Percentiles rank a stretch among this genome's conserved stretches.
These are phyloP conservation scores for Brevipalpus yothersi DNA, from an alignment of 1,140 invertebrate species.

Conservation along the genomic window DNA sequence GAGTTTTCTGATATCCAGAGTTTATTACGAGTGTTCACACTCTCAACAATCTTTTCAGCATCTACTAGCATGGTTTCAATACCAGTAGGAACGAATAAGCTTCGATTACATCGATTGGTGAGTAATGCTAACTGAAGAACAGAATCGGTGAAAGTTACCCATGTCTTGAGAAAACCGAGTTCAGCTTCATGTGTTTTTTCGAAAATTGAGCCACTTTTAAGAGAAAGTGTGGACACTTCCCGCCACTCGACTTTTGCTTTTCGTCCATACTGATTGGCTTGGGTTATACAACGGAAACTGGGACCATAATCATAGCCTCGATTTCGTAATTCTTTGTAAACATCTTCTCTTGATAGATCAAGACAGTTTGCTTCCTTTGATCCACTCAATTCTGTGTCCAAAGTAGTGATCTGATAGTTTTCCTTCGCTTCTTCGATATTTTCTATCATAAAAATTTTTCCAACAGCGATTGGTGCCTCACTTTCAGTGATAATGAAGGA, in stretches of 20 bases:
- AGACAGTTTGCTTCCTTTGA: background rate
- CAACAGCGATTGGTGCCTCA: background rate
- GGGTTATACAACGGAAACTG: slow-evolving; percentile 51
- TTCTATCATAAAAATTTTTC: background rate
- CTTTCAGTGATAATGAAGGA: background rate
- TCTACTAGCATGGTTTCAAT: slow-evolving; percentile 37
- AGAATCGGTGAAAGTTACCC: slow-evolving; percentile 28
- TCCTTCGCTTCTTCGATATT: background rate
- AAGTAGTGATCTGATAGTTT: background rate
- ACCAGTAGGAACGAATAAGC: slow-evolving; percentile 62
- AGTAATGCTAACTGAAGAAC: slow-evolving; percentile 18
- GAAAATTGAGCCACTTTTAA: background rate
- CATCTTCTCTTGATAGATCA: slow-evolving; percentile 18
- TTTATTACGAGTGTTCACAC: background rate
- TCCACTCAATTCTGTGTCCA: no score
- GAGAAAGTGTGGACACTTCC: slow-evolving; percentile 10
- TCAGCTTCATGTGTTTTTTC: background rate
- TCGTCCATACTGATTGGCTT: slow-evolving; percentile 16
- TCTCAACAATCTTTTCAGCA: background rate
- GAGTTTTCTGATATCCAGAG: no score
- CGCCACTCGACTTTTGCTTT: slow-evolving; percentile 17
- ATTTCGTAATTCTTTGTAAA: slow-evolving; percentile 27
- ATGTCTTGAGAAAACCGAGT: slow-evolving; percentile 14
- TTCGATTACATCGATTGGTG: slow-evolving; percentile 31
- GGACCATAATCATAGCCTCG: slow-evolving; percentile 29